Conservation (phyloP, 1,140 invertebrate species). For the Spodoptera frugiperda region DNA sequence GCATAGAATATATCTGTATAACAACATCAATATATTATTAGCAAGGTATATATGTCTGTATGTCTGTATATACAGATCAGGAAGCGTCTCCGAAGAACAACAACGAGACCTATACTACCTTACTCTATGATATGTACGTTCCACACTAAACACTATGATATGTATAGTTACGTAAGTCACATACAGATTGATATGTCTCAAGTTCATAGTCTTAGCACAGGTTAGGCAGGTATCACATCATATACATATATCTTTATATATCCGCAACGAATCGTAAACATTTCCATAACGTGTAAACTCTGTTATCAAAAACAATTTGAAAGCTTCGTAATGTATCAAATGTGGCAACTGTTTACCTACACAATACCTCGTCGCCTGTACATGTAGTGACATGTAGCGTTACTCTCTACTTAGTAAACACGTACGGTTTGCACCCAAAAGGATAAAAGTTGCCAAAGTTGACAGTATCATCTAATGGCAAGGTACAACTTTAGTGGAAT, state of each 20-base stretch:
- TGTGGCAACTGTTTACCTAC: constrained; percentile 23
- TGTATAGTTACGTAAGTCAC: constrained; percentile 57
- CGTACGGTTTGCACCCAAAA: neutral
- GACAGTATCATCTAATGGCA: constrained; percentile 25
- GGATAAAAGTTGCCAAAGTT: constrained; percentile 35
- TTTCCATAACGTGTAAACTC: constrained; percentile 28
- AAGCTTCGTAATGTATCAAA: constrained; percentile 44
- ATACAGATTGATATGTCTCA: constrained; percentile 60
- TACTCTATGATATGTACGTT: constrained; percentile 74
- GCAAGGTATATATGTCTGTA: neutral
- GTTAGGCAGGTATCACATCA: constrained; percentile 46
- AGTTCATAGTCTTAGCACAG: constrained; percentile 55
- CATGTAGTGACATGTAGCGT: neutral
- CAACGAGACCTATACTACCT: constrained; percentile 80
- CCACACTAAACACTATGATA: constrained; percentile 55
- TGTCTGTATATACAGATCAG: constrained; percentile 52
- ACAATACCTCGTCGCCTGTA: constrained; percentile 15
- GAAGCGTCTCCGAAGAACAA: constrained; percentile 75
- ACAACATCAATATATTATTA: neutral
- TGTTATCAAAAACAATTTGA: constrained; percentile 51
- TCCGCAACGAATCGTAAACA: constrained; percentile 47
- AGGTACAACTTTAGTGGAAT: constrained; percentile 32
- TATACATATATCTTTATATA: constrained; percentile 13
- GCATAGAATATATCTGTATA: too few species aligned
- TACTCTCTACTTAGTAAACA: neutral